Evolutionary conservation across 2,888 invertebrate species (phyloP), one percentile per base, ranked within the genome.

Genomic region (Ecdyonurus torrentis): DNA sequence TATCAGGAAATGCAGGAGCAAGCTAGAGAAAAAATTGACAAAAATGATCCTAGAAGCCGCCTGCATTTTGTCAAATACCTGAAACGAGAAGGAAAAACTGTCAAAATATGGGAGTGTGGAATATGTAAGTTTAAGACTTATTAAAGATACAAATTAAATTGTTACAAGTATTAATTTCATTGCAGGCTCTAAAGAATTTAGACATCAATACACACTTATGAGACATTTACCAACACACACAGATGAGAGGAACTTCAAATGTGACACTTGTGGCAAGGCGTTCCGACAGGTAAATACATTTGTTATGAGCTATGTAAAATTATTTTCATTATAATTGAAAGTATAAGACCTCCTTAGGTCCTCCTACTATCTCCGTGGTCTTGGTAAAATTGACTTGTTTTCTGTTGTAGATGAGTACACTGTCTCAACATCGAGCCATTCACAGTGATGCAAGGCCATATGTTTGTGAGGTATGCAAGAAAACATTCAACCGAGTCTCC

Each of bases 401-500:
- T n/a, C n/a, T n/a, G n/a, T 67, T 86, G 0, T 85, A 87, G 73
- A 81, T 87, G 70, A 87, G 87, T 50, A 88, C 87, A 1, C 74
- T 89, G 59, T 85, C 84, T 67, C 88, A 88, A 70, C 88, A 89
- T 70, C 80, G 83, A 60, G 86, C 87, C n/a, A 87, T 87, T 69
- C 88, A 88, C 71, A 87, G 86, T n/a, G 80, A 83, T 52, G 85
- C 83, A 52, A 76, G 87, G 58, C 87, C 87, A 0, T 86, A 86
- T 70, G 77, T 83, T 61, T 89, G 88, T 70, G 86, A 86, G 75
- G 79, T 83, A 7, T 89, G 88, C 74, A 80, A 82, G 69, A 88
- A 89, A 74, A 86, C 85, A 1, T 89, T 88, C 74, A 88, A 87
- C 74, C 81, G 88, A 61, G 85, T 86, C 2, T 88, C 87, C 10